phyloP scores from a whole-genome alignment of 2,797 vertebrate genomes.

The Ctenopoma kingsleyae region DNA sequence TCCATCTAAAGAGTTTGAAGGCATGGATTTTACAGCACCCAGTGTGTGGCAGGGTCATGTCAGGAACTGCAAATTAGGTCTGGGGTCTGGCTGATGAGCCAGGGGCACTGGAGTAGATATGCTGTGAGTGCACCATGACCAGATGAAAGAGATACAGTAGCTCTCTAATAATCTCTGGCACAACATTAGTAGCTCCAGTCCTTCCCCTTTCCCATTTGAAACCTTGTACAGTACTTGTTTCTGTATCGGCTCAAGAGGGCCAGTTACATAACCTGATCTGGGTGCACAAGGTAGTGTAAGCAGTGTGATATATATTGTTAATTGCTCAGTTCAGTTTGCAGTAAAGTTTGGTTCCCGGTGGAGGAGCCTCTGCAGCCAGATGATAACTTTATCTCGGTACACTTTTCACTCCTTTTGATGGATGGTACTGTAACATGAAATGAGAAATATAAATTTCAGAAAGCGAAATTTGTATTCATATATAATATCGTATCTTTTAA shows the following conservation, averaged over 20 bases:
- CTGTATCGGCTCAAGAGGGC: constrained; percentile 32
- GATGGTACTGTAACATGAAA: background rate
- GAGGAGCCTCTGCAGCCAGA: constrained; percentile 5
- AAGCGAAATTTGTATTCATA: constrained; percentile 2
- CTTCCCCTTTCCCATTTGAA: constrained; percentile 29
- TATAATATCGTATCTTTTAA: background rate
- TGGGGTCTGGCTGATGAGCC: constrained; percentile 65
- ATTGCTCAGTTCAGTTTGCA: constrained; percentile 28
- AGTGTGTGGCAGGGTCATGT: constrained; percentile 64
- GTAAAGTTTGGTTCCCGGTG: constrained; percentile 16
- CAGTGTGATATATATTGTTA: constrained; percentile 17
- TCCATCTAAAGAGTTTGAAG: constrained; percentile 71
- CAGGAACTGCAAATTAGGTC: constrained; percentile 67
- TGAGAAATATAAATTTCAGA: constrained; percentile 7
- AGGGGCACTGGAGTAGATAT: constrained; percentile 42
- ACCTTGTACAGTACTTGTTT: constrained; percentile 20
- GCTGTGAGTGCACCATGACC: constrained; percentile 28
- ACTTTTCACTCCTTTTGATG: constrained; percentile 2
- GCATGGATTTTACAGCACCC: constrained; percentile 55
- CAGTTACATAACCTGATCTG: constrained; percentile 34
- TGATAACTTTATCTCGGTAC: constrained; percentile 16
- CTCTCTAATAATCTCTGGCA: constrained; percentile 58
- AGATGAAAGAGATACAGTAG: constrained; percentile 66
- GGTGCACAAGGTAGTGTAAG: constrained; percentile 7
- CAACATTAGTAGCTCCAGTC: constrained; percentile 38